These are phyloP conservation scores for Scylla paramamosain DNA, from an alignment of 1,140 invertebrate species.

Conservation along the genomic window DNA sequence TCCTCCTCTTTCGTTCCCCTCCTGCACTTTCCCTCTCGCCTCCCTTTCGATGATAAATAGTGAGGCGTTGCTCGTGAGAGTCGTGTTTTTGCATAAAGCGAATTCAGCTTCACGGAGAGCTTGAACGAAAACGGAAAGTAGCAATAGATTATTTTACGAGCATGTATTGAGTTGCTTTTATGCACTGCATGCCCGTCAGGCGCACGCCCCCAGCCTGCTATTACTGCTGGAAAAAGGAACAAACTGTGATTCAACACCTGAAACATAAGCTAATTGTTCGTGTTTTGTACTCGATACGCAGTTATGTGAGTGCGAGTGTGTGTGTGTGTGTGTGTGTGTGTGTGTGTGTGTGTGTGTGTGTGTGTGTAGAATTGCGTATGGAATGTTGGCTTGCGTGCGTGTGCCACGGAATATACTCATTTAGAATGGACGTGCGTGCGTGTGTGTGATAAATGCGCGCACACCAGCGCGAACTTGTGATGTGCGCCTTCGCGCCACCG, in stretches of 20 bases:
- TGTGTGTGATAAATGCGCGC: slow-evolving; percentile 30
- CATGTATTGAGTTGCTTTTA: not conserved
- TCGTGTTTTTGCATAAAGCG: not conserved
- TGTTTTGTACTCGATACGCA: not conserved
- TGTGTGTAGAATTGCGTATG: not conserved
- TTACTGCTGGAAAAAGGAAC: not conserved
- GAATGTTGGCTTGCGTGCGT: slow-evolving; percentile 8
- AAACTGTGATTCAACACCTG: not conserved
- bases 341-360: slow-evolving; percentile 41
- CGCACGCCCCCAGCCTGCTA: not conserved
- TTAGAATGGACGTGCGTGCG: not conserved
- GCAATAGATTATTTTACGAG: not conserved
- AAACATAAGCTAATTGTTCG: not conserved
- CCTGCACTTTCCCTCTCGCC: not conserved
- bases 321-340: slow-evolving; percentile 27
- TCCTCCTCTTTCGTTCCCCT: not conserved
- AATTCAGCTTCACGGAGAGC: not conserved
- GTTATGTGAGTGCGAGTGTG: not conserved
- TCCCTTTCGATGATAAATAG: not conserved
- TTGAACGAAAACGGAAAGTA: not conserved
- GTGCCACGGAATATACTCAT: slow-evolving; percentile 7
- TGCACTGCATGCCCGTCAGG: not conserved
- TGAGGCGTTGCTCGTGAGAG: not conserved
- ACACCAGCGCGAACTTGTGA: slow-evolving; percentile 8
- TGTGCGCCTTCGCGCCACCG: not conserved